These are phyloP conservation scores for Synergus gifuensis DNA, from an alignment of 2,888 invertebrate species.

Conservation along the genomic window DNA sequence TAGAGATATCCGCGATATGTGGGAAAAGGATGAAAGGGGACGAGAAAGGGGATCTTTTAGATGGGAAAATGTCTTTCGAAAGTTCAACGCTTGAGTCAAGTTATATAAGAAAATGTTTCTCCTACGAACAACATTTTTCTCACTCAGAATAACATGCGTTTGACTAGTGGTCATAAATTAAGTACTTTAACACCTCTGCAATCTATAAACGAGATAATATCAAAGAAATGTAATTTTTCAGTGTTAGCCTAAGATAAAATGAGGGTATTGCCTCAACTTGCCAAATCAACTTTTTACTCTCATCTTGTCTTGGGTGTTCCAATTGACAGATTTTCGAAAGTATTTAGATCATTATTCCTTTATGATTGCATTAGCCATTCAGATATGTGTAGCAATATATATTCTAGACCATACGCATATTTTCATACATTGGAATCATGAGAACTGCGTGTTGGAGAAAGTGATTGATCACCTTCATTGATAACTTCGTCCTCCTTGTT, in stretches of 20 bases:
- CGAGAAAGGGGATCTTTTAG: constrained; percentile 4
- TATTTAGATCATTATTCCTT: background rate
- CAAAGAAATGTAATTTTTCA: background rate
- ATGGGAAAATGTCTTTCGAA: constrained; percentile 28
- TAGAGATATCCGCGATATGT: background rate
- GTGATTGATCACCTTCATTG: constrained; percentile 53
- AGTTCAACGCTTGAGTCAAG: constrained; percentile 2
- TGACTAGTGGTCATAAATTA: background rate
- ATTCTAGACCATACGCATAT: background rate
- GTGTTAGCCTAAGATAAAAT: too few species aligned
- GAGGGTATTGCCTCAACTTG: too few species aligned
- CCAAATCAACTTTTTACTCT: too few species aligned
- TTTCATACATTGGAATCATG: constrained; percentile 56
- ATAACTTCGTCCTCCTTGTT: constrained; percentile 49
- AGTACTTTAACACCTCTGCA: background rate
- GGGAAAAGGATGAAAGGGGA: background rate
- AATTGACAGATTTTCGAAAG: background rate
- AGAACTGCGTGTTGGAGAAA: constrained; percentile 58
- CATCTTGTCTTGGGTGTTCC: background rate
- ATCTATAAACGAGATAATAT: background rate
- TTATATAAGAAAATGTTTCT: constrained; percentile 25
- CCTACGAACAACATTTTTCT: background rate
- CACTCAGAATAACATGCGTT: background rate
- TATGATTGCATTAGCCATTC: background rate
- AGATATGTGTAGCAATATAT: background rate